Conservation (phyloP, 2,888 invertebrate species). For the Pilophorus perplexus region DNA sequence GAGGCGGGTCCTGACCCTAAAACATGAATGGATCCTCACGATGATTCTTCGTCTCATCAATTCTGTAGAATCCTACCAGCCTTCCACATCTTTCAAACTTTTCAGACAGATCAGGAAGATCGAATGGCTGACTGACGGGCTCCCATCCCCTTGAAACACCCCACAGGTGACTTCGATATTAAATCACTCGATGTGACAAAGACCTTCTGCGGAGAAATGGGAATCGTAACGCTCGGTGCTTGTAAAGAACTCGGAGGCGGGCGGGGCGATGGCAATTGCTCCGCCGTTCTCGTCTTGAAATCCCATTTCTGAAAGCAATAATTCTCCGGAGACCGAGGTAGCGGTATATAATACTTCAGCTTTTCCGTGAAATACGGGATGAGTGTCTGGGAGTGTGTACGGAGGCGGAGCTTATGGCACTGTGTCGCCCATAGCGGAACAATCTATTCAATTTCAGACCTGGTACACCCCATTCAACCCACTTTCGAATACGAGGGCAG, state of each 20-base stretch:
- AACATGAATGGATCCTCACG: too few species aligned
- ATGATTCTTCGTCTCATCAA: too few species aligned
- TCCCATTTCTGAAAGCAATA: conserved; percentile 29
- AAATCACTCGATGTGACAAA: conserved; percentile 12
- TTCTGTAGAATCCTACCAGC: too few species aligned
- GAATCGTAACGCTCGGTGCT: neutral
- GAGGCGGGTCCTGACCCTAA: too few species aligned
- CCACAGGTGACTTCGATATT: conserved; percentile 15
- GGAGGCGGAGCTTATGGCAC: neutral
- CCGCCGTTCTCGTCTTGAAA: conserved; percentile 23
- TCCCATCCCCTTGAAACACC: neutral
- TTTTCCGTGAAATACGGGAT: conserved; percentile 26
- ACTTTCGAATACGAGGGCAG: too few species aligned
- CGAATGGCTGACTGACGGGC: too few species aligned
- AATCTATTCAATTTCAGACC: conserved; percentile 25
- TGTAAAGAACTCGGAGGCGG: neutral
- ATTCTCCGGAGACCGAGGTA: conserved; percentile 10
- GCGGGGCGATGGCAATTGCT: conserved; percentile 10
- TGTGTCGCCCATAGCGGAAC: conserved; percentile 23
- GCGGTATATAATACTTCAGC: conserved; percentile 26
- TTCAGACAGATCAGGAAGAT: too few species aligned
- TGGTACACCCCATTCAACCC: neutral
- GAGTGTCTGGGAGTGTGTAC: conserved; percentile 1
- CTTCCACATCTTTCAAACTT: too few species aligned
- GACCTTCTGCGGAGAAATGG: neutral